These are phyloP conservation scores for Muraenolepis orangiensis DNA, from an alignment of 2,797 vertebrate genomes.

Conservation along the genomic window DNA sequence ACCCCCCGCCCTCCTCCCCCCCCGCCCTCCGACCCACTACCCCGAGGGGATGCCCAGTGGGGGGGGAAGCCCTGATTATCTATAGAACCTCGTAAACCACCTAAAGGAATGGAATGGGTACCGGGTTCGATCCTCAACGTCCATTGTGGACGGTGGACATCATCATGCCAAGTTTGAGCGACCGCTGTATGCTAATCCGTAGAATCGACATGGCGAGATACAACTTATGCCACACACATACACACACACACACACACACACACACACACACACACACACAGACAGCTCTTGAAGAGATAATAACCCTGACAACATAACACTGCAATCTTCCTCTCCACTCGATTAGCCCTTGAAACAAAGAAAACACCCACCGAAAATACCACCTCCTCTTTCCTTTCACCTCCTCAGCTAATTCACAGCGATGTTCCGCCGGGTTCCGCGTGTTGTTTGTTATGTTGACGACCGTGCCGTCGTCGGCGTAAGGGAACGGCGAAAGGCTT, in stretches of 20 bases:
- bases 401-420: not conserved
- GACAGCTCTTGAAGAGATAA: not conserved
- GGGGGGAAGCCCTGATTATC: too few relatives aligned
- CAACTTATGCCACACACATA: not conserved
- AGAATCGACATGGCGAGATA: not conserved
- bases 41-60: too few relatives aligned
- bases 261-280: not conserved
- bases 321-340: not conserved
- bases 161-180: not conserved
- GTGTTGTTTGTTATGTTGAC: not conserved
- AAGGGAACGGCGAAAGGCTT: not conserved
- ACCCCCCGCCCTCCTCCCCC: not conserved
- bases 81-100: too few relatives aligned
- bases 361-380: not conserved
- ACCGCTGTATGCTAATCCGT: too few relatives aligned
- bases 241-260: not conserved
- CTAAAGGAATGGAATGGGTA: not conserved
- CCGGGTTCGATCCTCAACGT: not conserved
- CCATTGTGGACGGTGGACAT: not conserved
- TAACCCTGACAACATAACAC: not conserved
- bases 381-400: not conserved
- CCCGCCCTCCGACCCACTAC: too few relatives aligned
- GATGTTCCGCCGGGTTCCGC: not conserved
- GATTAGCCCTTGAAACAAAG: not conserved
- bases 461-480: conserved; percentile 7